A percentile compares a stretch with the other conserved stretches of the same genome.
These are phyloP conservation scores for Eurytoma adleriae DNA, from an alignment of 2,888 invertebrate genomes.

Conservation along the genomic window DNA sequence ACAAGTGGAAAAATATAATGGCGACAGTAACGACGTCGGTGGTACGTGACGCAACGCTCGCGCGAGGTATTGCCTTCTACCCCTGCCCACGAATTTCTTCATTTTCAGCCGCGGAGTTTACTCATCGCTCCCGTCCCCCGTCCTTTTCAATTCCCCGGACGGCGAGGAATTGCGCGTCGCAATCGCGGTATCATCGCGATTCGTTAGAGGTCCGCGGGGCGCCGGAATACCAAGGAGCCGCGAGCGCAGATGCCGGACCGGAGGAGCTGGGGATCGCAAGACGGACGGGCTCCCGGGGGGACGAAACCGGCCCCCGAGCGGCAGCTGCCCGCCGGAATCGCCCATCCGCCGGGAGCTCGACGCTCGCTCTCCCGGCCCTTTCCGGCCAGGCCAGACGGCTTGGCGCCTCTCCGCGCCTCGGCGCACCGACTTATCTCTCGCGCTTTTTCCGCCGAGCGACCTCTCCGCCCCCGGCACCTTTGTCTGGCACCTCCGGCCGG, in stretches of 20 bases:
- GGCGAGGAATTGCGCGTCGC: neutral
- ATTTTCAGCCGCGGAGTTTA: constrained; percentile 9
- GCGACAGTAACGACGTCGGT: constrained; percentile 47
- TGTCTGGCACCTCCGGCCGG: neutral
- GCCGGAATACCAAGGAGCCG: constrained; percentile 20
- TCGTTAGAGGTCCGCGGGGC: constrained; percentile 29
- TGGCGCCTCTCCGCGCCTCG: constrained; percentile 18
- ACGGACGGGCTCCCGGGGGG: constrained; percentile 32
- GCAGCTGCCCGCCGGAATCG: constrained; percentile 26
- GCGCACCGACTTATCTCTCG: neutral
- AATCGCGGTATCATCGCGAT: constrained; percentile 30
- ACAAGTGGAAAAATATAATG: constrained; percentile 53
- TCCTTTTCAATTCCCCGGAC: neutral
- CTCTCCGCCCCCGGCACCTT: neutral
- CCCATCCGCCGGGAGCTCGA: constrained; percentile 35
- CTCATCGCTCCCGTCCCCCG: neutral
- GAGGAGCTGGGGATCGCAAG: no score
- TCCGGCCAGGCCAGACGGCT: constrained; percentile 9
- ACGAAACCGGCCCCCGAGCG: constrained; percentile 30
- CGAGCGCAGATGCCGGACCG: neutral
- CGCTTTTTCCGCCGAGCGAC: neutral
- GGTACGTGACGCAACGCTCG: constrained; percentile 47
- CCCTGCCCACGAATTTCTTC: constrained; percentile 41
- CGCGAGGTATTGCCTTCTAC: constrained; percentile 21
- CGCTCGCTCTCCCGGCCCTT: neutral